These are phyloP conservation scores for Nesometra sesokonis DNA, from an alignment of 35 echinoderm and acorn worm genomes.

Conservation along the genomic window DNA sequence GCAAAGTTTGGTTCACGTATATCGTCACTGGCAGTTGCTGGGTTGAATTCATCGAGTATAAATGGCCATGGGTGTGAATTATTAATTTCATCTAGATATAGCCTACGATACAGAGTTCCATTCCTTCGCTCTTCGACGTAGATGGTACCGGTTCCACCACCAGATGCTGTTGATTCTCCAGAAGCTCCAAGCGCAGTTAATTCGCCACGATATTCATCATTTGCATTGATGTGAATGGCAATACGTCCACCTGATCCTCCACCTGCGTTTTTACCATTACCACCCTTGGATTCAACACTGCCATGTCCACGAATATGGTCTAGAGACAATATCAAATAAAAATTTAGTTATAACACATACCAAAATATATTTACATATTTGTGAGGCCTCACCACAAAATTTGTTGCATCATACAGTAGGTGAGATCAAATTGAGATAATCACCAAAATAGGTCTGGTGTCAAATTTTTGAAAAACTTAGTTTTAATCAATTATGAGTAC, in stretches of 20 bases:
- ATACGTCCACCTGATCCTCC: slow-evolving; percentile 81
- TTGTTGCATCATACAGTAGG: too few relatives aligned
- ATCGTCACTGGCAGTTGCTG: slow-evolving; percentile 29
- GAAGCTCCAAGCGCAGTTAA: slow-evolving; percentile 34
- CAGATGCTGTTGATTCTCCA: slow-evolving; percentile 30
- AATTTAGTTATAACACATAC: too few relatives aligned
- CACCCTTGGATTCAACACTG: slow-evolving; percentile 34
- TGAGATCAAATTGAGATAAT: too few relatives aligned
- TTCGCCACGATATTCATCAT: slow-evolving; percentile 66
- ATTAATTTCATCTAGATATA: slow-evolving; percentile 71
- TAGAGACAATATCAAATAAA: neutral
- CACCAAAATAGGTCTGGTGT: too few relatives aligned
- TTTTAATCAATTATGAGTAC: too few relatives aligned
- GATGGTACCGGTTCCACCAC: slow-evolving; percentile 69
- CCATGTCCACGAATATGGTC: slow-evolving; percentile 80
- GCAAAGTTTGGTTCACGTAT: slow-evolving; percentile 52
- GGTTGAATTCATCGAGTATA: slow-evolving; percentile 57
- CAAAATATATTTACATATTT: too few relatives aligned
- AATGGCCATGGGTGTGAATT: slow-evolving; percentile 34
- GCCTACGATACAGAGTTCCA: slow-evolving; percentile 37
- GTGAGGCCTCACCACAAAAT: too few relatives aligned
- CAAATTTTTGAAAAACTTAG: too few relatives aligned
- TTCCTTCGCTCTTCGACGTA: slow-evolving; percentile 71
- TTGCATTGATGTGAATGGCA: slow-evolving; percentile 56
- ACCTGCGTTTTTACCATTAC: slow-evolving; percentile 47